Evolutionary conservation across 2,888 invertebrate genomes (phyloP).

Genomic region (Polyommatus icarus): DNA sequence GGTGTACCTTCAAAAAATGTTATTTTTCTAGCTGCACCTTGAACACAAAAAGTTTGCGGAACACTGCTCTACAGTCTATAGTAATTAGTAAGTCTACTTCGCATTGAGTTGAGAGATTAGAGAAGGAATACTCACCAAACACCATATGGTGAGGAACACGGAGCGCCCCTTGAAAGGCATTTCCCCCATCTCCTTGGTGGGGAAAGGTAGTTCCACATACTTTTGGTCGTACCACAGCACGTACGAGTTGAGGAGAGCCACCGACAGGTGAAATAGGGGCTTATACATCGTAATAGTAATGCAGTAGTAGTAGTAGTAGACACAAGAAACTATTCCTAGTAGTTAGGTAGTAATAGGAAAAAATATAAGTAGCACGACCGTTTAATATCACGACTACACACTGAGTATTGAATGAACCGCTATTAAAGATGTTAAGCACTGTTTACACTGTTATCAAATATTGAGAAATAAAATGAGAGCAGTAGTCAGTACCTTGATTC

Average conservation of each 20-base stretch:
- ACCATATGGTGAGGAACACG: slow-evolving; percentile 64
- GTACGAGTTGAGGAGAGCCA: slow-evolving; percentile 51
- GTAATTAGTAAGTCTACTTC: not conserved
- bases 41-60: too few relatives aligned
- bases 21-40: too few relatives aligned
- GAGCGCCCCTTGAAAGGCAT: slow-evolving; percentile 58
- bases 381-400: slow-evolving; percentile 6
- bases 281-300: slow-evolving; percentile 46
- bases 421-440: not conserved
- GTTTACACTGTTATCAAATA: not conserved
- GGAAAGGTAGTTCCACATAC: slow-evolving; percentile 57
- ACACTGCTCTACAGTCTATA: too few relatives aligned
- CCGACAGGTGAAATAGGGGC: slow-evolving; percentile 54
- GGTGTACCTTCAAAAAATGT: too few relatives aligned
- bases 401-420: not conserved
- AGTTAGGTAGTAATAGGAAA: too few relatives aligned
- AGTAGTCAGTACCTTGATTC: too few relatives aligned
- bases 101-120: too few relatives aligned
- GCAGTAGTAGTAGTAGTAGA: not conserved
- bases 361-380: slow-evolving; percentile 29
- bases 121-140: slow-evolving; percentile 51
- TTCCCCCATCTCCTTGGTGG: slow-evolving; percentile 47
- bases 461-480: too few relatives aligned
- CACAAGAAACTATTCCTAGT: too few relatives aligned
- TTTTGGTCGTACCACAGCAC: slow-evolving; percentile 62